phyloP scores from a whole-genome alignment of 2,113 vertebrate species.

The Bubo bubo region DNA sequence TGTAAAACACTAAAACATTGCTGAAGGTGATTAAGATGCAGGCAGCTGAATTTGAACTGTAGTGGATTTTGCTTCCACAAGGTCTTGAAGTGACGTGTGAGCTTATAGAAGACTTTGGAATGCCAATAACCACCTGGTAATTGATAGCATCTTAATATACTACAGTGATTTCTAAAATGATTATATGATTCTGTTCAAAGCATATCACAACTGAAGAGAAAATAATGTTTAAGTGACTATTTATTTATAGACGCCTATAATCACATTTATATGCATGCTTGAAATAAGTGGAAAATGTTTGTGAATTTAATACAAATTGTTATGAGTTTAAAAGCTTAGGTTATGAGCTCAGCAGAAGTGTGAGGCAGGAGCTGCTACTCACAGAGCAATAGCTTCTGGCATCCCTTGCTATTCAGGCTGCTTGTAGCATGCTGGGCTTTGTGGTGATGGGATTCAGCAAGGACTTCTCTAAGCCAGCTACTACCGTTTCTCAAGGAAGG shows the following conservation, averaged over 20 bases:
- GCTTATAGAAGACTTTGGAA: not conserved
- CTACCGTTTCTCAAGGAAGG: not conserved
- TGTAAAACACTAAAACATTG: not conserved
- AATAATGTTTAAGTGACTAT: not conserved
- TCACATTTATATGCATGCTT: not conserved
- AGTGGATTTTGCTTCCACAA: not conserved
- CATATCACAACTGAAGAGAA: not conserved
- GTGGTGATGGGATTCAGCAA: not conserved
- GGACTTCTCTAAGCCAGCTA: not conserved
- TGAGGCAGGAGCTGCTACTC: not conserved
- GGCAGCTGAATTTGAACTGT: not conserved
- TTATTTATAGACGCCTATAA: not conserved
- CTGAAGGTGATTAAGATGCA: not conserved
- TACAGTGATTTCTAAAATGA: not conserved
- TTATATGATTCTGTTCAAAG: not conserved
- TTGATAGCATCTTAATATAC: not conserved
- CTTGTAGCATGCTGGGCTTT: not conserved
- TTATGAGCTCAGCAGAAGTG: not conserved
- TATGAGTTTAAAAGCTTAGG: not conserved
- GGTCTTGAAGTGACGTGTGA: not conserved
- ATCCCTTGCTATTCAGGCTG: not conserved
- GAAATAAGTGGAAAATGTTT: not conserved
- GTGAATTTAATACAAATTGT: not conserved
- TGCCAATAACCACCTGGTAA: not conserved
- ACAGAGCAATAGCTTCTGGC: not conserved